These are phyloP conservation scores for Apogon hyalosoma DNA, from an alignment of 2,797 vertebrate species.

Conservation along the genomic window DNA sequence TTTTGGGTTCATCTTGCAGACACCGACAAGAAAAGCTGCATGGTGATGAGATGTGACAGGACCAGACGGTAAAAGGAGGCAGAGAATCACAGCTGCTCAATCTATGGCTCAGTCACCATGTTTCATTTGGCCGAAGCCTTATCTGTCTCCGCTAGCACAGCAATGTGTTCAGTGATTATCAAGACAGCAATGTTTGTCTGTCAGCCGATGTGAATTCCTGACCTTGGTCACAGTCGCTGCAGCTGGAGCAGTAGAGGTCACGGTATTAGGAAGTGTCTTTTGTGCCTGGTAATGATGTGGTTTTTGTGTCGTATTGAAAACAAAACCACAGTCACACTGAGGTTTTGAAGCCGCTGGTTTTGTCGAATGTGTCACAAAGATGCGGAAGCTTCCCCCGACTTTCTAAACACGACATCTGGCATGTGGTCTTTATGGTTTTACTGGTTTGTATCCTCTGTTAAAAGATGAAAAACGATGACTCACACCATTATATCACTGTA, in stretches of 20 bases:
- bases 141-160: slow-evolving; percentile 8
- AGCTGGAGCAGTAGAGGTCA: slow-evolving; percentile 32
- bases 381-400: not conserved
- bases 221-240: slow-evolving; percentile 15
- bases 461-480: not conserved
- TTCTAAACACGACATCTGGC: not conserved
- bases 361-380: not conserved
- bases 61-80: not conserved
- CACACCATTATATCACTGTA: too few species aligned
- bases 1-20: slow-evolving; percentile 20
- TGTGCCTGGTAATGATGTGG: not conserved
- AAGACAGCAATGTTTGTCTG: slow-evolving; percentile 36
- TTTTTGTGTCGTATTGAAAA: slow-evolving; percentile 3
- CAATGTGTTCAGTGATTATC: slow-evolving; percentile 33
- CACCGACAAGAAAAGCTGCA: slow-evolving; percentile 15
- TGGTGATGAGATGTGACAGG: slow-evolving; percentile 4
- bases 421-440: not conserved
- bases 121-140: slow-evolving; percentile 5
- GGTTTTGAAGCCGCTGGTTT: not conserved
- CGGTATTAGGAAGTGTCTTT: slow-evolving; percentile 5
- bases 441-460: slow-evolving; percentile 7
- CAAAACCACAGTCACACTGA: slow-evolving; percentile 1
- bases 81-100: slow-evolving; percentile 1
- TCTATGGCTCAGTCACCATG: not conserved
- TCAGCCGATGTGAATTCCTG: slow-evolving; percentile 48